Evolutionary conservation across 2,113 vertebrate genomes (phyloP), one percentile per base, ranked within the genome.

Genomic region (Reinhardtius hippoglossoides): DNA sequence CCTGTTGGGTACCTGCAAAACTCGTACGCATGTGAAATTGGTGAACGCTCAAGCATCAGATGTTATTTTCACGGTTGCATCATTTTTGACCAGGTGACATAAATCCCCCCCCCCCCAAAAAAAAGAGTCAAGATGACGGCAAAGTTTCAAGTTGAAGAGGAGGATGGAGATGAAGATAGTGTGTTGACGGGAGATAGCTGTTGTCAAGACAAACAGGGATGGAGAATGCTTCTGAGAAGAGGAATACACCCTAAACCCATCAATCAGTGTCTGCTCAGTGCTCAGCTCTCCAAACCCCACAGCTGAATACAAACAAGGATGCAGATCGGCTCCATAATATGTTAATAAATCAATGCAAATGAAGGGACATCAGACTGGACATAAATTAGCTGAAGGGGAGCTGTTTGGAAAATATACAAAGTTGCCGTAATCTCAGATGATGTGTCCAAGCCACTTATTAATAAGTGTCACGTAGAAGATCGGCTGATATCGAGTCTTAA

Each of bases 171-270:
- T 80, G 88, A 71, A 82, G 88, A 89, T 83, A 70, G 88, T 84
- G 81, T 64, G 72, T 82, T 88, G 89, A 90, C 90, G 84, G 89
- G 83, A 89, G 91, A 91, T 91, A 88, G 90, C 82, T 83, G 88
- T 88, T 91, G 89, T 92, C 89, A 88, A 42, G 74, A 87, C 90
- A 90, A 91, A 92, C 88, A 84, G 83, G 90, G 80, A 90, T 79
- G 78, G 84, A 92, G 86, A 86, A 87, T 24, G 82, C 81, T 58
- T 86, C 65, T 27, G 82, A 90, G 82, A 70, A 82, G 85, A 65
- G 86, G 18, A 85, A 90, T 88, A 78, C 88, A 91, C 88, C 86
- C 88, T 26, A 66, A 86, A 90, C 50, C 91, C 84, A 92, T 93
- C 90, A 86, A 88, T 92, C 92, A 92, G 67, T 68, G 88, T 87